Percentiles rank a stretch among this genome's conserved stretches.
Evolutionary conservation across 2,113 vertebrate species (phyloP).

Genomic region (rat (Rattus norvegicus)): DNA sequence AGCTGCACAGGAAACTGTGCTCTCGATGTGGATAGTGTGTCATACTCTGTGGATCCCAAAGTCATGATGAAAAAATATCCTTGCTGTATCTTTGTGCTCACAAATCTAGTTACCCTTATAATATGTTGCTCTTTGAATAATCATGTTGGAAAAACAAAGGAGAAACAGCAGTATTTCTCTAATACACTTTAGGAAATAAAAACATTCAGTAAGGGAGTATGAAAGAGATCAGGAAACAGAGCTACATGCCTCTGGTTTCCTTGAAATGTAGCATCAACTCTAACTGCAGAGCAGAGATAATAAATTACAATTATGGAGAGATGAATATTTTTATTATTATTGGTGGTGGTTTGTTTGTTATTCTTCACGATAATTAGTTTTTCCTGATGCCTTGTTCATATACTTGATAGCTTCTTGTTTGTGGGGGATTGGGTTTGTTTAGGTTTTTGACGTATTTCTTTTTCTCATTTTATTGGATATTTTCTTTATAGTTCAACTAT

Average conservation of each 20-base stretch:
- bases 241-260: neutral
- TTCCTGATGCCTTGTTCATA: neutral
- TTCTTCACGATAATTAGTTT: neutral
- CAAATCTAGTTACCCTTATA: neutral
- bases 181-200: neutral
- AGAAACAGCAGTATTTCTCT: no score
- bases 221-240: neutral
- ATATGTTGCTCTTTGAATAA: neutral
- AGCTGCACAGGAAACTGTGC: fast-evolving
- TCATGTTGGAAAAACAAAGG: neutral
- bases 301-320: neutral
- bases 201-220: neutral
- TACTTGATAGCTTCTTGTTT: neutral
- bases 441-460: neutral
- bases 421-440: neutral
- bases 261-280: neutral
- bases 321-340: neutral
- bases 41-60: neutral
- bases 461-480: neutral
- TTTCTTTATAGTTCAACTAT: neutral
- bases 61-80: neutral
- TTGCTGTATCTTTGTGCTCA: no score
- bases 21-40: neutral
- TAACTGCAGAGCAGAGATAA: neutral
- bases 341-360: neutral